phyloP scores from a whole-genome alignment of 1,140 invertebrate genomes.

The Agrypnia vestita region DNA sequence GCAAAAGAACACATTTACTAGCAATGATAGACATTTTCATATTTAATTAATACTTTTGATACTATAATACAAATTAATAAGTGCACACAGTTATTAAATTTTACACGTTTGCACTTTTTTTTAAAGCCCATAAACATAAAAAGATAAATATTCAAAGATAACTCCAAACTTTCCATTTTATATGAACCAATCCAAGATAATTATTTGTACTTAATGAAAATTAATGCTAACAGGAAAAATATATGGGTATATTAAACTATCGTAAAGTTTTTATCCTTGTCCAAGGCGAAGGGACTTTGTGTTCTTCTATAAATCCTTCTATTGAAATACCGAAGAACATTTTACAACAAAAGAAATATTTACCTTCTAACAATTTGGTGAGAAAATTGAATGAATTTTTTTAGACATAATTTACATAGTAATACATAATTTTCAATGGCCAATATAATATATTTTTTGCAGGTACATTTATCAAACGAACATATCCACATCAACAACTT shows the following conservation, averaged over 20 bases:
- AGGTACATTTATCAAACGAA: conserved; percentile 33
- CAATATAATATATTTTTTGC: neutral
- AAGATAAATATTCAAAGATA: neutral
- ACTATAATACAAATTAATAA: too few relatives aligned
- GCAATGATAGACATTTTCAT: too few relatives aligned
- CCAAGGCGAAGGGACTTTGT: conserved; percentile 22
- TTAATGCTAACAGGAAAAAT: conserved; percentile 19
- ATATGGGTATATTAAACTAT: conserved; percentile 37
- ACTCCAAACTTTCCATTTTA: neutral
- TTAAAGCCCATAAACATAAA: too few relatives aligned
- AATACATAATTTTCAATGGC: neutral
- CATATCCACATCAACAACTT: conserved; percentile 25
- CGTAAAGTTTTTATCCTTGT: conserved; percentile 21
- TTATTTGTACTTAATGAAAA: conserved; percentile 1
- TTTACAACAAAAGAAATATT: conserved; percentile 33
- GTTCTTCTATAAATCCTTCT: conserved; percentile 10
- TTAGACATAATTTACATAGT: neutral
- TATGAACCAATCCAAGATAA: neutral
- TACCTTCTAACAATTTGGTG: neutral
- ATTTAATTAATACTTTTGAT: too few relatives aligned
- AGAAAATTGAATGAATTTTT: neutral
- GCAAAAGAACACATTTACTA: too few relatives aligned
- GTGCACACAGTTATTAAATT: too few relatives aligned
- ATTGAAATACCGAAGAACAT: conserved; percentile 23
- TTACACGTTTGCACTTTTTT: too few relatives aligned